These are phyloP conservation scores for Apogon talboti DNA, from an alignment of 2,797 vertebrate species.

Conservation along the genomic window DNA sequence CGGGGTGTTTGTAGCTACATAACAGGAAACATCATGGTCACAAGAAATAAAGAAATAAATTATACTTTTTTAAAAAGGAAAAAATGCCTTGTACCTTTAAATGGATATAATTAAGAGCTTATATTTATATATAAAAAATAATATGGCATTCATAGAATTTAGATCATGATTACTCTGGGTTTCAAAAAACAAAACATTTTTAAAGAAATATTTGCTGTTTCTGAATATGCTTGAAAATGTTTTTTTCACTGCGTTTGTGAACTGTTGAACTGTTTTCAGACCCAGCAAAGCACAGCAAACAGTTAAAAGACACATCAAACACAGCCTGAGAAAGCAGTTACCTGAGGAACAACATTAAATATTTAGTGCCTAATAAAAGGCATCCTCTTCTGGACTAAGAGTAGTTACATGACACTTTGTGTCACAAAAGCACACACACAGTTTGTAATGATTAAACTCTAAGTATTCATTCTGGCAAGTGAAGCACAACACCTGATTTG, in stretches of 20 bases:
- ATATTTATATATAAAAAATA: not conserved
- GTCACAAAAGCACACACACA: conserved; percentile 49
- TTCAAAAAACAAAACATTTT: not conserved
- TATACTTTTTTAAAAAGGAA: no score
- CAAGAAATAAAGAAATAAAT: not conserved
- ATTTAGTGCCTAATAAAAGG: conserved; percentile 51
- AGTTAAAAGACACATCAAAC: conserved; percentile 35
- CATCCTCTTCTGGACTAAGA: conserved; percentile 40
- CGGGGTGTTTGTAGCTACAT: not conserved
- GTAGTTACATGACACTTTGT: conserved; percentile 42
- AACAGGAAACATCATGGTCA: not conserved
- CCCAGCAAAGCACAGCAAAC: conserved; percentile 33
- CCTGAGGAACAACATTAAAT: conserved; percentile 67
- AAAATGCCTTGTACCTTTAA: no score
- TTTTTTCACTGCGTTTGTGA: conserved; percentile 13
- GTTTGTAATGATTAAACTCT: conserved; percentile 58
- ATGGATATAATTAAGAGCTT: no score
- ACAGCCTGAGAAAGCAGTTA: conserved; percentile 57
- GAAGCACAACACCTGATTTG: conserved; percentile 52
- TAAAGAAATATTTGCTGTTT: conserved; percentile 18
- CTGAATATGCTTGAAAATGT: conserved; percentile 1
- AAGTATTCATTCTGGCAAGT: conserved; percentile 47
- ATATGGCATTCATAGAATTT: not conserved
- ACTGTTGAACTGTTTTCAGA: conserved; percentile 23
- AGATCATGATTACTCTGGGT: conserved; percentile 5